Base-by-base conservation (phyloP, 2,113 vertebrate genomes). In the Xenopus laevis region DNA sequence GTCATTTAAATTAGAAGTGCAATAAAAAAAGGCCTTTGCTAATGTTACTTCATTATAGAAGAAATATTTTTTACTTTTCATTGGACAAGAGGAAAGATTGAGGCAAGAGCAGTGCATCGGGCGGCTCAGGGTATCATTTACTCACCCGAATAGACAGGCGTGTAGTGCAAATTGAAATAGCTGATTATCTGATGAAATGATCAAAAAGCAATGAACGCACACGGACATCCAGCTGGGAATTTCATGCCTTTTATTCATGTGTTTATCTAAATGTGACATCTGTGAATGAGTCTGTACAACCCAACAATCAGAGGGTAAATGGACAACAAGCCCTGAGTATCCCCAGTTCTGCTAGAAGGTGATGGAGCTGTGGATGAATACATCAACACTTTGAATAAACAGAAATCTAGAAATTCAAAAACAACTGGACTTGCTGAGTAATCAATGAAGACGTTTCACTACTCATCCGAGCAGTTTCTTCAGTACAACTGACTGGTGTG, bases 151-250 rank as follows among this genome's bases (percentile, higher is more conserved):
- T n/a, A 45, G 62, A 65, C 30, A n/a, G 30, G 18, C 33, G 0
- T 33, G 27, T 46, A 60, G 53, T 60, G 53, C 21, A 67, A 67
- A 74, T 68, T 68, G 72, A 50, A 52, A 60, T 65, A 15, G 72
- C 72, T 5, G 53, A 13, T 23, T 60, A 46, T 15, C 64, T 50
- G 55, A 52, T 33, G 53, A 33, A 68, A 60, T 47, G 71, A 74
- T 27, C 16, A 30, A 21, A 16, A 44, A 21, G 53, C 17, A 47
- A 59, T 59, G 55, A 61, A 4, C 16, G 27, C 64, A 57, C 20
- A 10, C 18, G 7, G 65, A 20, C 40, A 9, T 18, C 72, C 18
- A 12, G 65, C 72, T 68, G 72, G 10, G 44, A 23, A 13, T 3
- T n/a, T 23, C 17, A 8, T 13, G 27, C 52, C 27, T 52, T n/a